These are phyloP conservation scores for Elephas maximus DNA, from an alignment of 2,113 vertebrate genomes.

Conservation along the genomic window DNA sequence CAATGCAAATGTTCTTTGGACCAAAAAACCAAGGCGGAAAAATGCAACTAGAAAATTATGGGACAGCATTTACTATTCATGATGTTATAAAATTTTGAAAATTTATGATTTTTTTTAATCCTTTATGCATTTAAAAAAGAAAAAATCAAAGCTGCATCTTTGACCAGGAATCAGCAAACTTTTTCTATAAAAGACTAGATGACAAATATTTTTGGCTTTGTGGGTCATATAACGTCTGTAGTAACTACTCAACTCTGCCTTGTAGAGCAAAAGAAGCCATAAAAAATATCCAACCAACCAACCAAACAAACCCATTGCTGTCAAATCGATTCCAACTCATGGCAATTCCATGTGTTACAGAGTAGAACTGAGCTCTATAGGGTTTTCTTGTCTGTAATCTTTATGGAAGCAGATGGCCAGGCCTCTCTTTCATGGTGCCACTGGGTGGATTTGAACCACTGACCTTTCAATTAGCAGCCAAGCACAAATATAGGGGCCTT, in stretches of 20 bases:
- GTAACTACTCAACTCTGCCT: not conserved
- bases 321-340: not conserved
- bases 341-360: not conserved
- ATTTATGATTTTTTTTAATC: not conserved
- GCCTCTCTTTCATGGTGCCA: not conserved
- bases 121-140: not conserved
- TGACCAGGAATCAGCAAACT: not conserved
- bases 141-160: not conserved
- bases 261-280: not conserved
- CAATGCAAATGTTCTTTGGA: constrained; percentile 35
- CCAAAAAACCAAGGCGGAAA: constrained; percentile 6
- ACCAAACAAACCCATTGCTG: not conserved
- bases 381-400: not conserved
- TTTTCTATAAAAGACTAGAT: not conserved
- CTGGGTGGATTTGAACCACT: not conserved
- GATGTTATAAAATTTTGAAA: not conserved
- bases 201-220: not conserved
- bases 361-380: not conserved
- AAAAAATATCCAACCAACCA: not conserved
- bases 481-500: not conserved
- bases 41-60: not conserved
- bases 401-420: not conserved
- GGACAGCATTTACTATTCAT: not conserved
- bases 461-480: not conserved
- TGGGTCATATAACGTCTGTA: not conserved